A percentile compares a stretch with the other conserved stretches of the same genome.
Evolutionary conservation across 1,140 invertebrate genomes (phyloP).

Genomic region (Acromyrmex echinatior): DNA sequence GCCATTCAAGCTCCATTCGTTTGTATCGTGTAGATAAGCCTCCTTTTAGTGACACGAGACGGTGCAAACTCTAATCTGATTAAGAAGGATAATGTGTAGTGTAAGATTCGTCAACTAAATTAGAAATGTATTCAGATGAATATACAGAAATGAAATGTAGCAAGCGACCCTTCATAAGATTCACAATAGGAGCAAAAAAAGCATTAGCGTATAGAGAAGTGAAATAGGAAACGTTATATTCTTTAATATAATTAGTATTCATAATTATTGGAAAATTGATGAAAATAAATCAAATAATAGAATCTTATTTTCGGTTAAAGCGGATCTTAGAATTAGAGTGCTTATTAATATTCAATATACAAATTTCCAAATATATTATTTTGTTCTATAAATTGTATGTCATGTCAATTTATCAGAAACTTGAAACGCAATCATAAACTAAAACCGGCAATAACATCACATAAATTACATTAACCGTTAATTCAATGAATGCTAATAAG

Average conservation of each 20-base stretch:
- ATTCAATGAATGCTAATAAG: too few relatives aligned
- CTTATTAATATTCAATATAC: too few relatives aligned
- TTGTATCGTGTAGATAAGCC: conserved; percentile 15
- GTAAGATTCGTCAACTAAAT: conserved; percentile 17
- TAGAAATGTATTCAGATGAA: not conserved
- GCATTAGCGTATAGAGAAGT: not conserved
- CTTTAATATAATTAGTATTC: not conserved
- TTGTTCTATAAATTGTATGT: too few relatives aligned
- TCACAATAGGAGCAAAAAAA: not conserved
- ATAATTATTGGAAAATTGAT: too few relatives aligned
- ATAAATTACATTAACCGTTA: too few relatives aligned
- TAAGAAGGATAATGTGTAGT: conserved; percentile 12
- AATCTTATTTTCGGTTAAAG: too few relatives aligned
- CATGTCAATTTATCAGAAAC: too few relatives aligned
- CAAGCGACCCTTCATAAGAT: not conserved
- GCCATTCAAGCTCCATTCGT: conserved; percentile 3
- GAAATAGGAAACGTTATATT: not conserved
- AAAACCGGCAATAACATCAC: too few relatives aligned
- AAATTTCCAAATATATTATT: too few relatives aligned
- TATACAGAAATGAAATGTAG: not conserved
- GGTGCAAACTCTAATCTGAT: conserved; percentile 36
- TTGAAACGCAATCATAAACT: too few relatives aligned
- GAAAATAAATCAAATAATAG: too few relatives aligned
- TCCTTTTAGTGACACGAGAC: conserved; percentile 19
- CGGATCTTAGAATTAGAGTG: too few relatives aligned